A percentile compares a stretch with the other conserved stretches of the same genome.
Evolutionary conservation across 2,888 invertebrate genomes (phyloP).

Genomic region (Diplazon laetatorius): DNA sequence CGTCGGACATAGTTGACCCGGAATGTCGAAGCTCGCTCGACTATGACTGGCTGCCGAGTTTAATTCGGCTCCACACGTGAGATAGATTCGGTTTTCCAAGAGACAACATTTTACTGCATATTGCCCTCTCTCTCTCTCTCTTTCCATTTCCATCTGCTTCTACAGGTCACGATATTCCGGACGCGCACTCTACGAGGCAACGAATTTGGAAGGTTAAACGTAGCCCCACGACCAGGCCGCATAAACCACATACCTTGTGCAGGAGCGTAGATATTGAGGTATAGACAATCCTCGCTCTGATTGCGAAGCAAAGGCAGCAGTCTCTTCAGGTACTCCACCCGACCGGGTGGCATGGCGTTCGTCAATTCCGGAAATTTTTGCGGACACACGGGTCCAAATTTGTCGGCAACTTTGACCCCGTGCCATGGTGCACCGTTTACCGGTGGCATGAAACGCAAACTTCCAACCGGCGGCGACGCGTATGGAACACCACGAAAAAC

Average conservation of each 20-base stretch:
- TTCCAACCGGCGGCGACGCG: constrained; percentile 95
- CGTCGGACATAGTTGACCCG: constrained; percentile 59
- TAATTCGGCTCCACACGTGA: constrained; percentile 53
- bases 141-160: constrained; percentile 23
- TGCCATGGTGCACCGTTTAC: constrained; percentile 96
- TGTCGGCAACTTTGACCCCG: constrained; percentile 93
- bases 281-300: constrained; percentile 98
- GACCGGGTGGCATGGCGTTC: constrained; percentile 94
- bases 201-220: neutral
- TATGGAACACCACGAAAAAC: constrained; percentile 97
- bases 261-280: constrained; percentile 98
- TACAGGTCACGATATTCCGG: constrained; percentile 1
- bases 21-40: constrained; percentile 59
- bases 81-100: constrained; percentile 38
- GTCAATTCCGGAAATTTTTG: constrained; percentile 94
- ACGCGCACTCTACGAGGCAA: too few relatives aligned
- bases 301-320: constrained; percentile 93
- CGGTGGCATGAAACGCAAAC: constrained; percentile 97
- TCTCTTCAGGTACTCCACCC: constrained; percentile 94
- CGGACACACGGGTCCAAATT: constrained; percentile 95
- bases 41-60: constrained; percentile 50
- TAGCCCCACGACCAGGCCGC: neutral
- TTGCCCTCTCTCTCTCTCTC: neutral
- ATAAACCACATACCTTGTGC: constrained; percentile 90
- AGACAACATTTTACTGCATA: constrained; percentile 38